Evolutionary conservation across 2,113 vertebrate species (phyloP).

Genomic region (Osmerus mordax): DNA sequence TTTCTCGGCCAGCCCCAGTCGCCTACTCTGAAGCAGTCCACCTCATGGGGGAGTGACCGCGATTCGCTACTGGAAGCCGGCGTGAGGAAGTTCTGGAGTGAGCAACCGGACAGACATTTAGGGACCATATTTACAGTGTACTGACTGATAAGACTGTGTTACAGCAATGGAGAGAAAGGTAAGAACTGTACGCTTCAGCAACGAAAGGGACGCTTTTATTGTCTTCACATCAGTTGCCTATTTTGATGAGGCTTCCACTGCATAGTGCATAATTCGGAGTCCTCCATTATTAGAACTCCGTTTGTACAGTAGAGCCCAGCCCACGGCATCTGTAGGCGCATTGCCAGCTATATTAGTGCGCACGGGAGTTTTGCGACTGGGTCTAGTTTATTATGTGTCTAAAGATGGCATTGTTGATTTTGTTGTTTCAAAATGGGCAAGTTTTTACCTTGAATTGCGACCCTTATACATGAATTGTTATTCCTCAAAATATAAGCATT

Average conservation of each 20-base stretch:
- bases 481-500: not conserved
- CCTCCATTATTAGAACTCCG: slow-evolving; percentile 62
- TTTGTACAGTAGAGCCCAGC: slow-evolving; percentile 27
- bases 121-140: slow-evolving; percentile 51
- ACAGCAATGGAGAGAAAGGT: slow-evolving; percentile 79
- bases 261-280: slow-evolving; percentile 40
- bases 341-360: slow-evolving; percentile 59
- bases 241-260: slow-evolving; percentile 17
- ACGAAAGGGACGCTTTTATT: slow-evolving; percentile 29
- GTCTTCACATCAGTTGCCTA: slow-evolving; percentile 32
- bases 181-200: slow-evolving; percentile 57
- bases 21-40: slow-evolving; percentile 44
- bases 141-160: slow-evolving; percentile 31
- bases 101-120: slow-evolving; percentile 44
- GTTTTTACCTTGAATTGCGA: not conserved
- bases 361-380: slow-evolving; percentile 57
- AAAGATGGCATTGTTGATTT: not conserved
- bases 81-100: slow-evolving; percentile 67
- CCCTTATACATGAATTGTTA: not conserved
- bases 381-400: slow-evolving; percentile 55
- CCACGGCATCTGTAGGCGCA: slow-evolving; percentile 48
- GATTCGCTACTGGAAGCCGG: slow-evolving; percentile 47
- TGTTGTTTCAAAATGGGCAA: not conserved
- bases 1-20: slow-evolving; percentile 63
- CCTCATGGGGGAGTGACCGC: slow-evolving; percentile 65